A percentile compares a stretch with the other conserved stretches of the same genome.
phyloP scores from a whole-genome alignment of 2,113 vertebrate species.

The Rana temporaria region DNA sequence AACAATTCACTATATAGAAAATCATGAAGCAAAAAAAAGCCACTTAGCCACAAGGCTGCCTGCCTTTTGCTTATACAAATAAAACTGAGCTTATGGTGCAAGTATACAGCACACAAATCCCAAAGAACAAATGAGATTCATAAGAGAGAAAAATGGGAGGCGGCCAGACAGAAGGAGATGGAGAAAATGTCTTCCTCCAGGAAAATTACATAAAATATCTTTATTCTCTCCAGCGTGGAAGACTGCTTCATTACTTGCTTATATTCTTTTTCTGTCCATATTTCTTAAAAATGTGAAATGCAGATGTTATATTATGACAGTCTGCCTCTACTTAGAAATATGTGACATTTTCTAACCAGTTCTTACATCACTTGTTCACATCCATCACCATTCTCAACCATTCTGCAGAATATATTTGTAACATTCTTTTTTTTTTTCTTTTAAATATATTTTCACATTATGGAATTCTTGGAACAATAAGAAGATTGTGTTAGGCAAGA shows the following conservation, averaged over 20 bases:
- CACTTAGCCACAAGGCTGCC: too few relatives aligned
- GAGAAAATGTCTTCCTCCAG: conserved; percentile 20
- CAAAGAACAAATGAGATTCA: not conserved
- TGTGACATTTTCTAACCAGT: conserved; percentile 29
- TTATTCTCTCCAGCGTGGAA: not conserved
- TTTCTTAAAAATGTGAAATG: conserved; percentile 17
- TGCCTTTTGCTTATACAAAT: too few relatives aligned
- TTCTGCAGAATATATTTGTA: not conserved
- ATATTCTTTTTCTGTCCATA: not conserved
- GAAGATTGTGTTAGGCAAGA: not conserved
- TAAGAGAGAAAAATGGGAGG: conserved; percentile 21
- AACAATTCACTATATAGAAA: too few relatives aligned
- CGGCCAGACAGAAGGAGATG: not conserved
- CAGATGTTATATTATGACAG: conserved; percentile 14
- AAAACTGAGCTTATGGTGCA: too few relatives aligned
- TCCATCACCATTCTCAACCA: not conserved
- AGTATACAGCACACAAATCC: not conserved
- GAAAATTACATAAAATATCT: conserved; percentile 19
- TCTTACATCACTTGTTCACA: conserved; percentile 1
- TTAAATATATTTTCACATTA: not conserved
- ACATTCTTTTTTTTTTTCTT: conserved; percentile 6
- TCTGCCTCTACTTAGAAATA: conserved; percentile 7
- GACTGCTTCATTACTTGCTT: not conserved
- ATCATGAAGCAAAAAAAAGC: too few relatives aligned
- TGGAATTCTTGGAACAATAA: conserved; percentile 18